Evolutionary conservation across 2,797 vertebrate genomes (phyloP).

Genomic region (Dermochelys coriacea): DNA sequence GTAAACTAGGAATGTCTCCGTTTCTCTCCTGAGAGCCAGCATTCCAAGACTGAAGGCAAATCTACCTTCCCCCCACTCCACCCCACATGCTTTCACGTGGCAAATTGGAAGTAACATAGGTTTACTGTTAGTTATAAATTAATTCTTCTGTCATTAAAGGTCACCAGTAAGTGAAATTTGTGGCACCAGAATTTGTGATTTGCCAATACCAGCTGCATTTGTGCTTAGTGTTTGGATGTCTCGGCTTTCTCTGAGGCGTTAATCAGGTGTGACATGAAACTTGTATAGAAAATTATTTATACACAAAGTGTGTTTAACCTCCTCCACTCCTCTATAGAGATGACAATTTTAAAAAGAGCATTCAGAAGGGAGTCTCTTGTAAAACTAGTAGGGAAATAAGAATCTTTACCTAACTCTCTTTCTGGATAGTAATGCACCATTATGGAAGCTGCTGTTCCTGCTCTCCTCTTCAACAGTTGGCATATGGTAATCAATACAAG

Average conservation of each 20-base stretch:
- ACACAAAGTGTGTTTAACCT: not conserved
- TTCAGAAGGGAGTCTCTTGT: not conserved
- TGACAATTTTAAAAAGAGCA: not conserved
- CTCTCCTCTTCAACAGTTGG: not conserved
- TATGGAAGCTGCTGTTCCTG: not conserved
- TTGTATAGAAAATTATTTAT: not conserved
- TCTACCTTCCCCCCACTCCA: not conserved
- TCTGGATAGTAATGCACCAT: not conserved
- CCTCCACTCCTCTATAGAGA: constrained; percentile 1
- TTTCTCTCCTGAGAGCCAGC: not conserved
- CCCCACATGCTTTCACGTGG: not conserved
- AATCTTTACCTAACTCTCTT: not conserved
- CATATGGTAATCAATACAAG: not conserved
- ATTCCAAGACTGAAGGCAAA: not conserved
- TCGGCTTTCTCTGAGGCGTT: not conserved
- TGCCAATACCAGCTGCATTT: not conserved
- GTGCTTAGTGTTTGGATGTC: not conserved
- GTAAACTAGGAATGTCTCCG: not conserved
- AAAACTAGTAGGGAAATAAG: not conserved
- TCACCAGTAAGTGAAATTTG: not conserved
- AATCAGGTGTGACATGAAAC: rapidly evolving
- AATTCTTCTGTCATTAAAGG: not conserved
- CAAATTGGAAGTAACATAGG: not conserved
- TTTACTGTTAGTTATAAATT: not conserved
- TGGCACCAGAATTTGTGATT: not conserved